Conservation (phyloP, 92 coral and sea anemone genomes). For the Scolanthus callimorphus region DNA sequence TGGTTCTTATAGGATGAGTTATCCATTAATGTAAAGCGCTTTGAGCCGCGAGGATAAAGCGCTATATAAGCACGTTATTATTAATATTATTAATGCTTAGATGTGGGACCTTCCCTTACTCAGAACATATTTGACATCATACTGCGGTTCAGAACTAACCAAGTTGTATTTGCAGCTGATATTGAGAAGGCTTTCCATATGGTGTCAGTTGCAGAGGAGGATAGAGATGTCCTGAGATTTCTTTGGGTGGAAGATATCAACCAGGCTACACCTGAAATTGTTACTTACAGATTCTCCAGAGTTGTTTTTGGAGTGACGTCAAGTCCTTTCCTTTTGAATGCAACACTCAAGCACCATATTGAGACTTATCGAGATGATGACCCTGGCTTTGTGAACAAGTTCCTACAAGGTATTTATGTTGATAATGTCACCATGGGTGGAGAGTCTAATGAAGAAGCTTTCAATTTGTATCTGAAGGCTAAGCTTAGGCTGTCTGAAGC, state of each 20-base stretch:
- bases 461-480: slow-evolving; percentile 32
- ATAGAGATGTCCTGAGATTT: slow-evolving; percentile 37
- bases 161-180: slow-evolving; percentile 35
- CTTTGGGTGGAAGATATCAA: slow-evolving; percentile 27
- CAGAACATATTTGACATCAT: slow-evolving; percentile 46
- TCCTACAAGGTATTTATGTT: slow-evolving; percentile 26
- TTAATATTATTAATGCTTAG: slow-evolving; percentile 18
- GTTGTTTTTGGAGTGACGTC: slow-evolving; percentile 14
- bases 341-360: slow-evolving; percentile 8
- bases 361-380: slow-evolving; percentile 1
- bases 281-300: slow-evolving; percentile 12
- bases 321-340: slow-evolving; percentile 11
- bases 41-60: too few relatives aligned
- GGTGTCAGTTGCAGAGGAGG: slow-evolving; percentile 34
- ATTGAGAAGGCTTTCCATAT: slow-evolving; percentile 44
- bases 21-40: too few relatives aligned
- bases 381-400: slow-evolving; percentile 20
- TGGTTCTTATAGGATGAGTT: too few relatives aligned
- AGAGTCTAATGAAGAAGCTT: slow-evolving; percentile 17
- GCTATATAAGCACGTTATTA: too few relatives aligned
- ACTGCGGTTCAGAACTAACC: slow-evolving; percentile 25
- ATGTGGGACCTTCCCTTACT: slow-evolving; percentile 34
- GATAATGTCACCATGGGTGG: slow-evolving; percentile 30
- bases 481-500: slow-evolving; percentile 36
- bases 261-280: slow-evolving; percentile 13